phyloP scores from a whole-genome alignment of 2,797 vertebrate species.

The Betta splendens region DNA sequence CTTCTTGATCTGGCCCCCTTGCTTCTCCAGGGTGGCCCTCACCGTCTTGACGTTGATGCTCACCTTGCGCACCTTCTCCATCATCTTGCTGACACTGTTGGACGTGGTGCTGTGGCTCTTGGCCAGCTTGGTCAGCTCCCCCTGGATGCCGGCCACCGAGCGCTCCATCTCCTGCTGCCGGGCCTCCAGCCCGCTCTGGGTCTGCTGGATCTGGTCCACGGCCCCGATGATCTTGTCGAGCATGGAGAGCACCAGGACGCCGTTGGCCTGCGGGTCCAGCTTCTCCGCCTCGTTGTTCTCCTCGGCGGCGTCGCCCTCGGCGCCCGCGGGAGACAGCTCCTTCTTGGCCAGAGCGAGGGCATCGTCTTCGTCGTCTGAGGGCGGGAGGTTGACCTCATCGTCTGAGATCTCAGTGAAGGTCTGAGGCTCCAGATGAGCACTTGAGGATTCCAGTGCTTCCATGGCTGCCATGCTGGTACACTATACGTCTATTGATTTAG shows the following conservation, averaged over 20 bases:
- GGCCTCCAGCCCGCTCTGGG: conserved; percentile 91
- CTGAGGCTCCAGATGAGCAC: conserved; percentile 69
- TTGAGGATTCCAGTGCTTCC: conserved; percentile 87
- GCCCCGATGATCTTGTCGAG: conserved; percentile 98
- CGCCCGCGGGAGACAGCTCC: conserved; percentile 76
- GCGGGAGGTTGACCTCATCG: conserved; percentile 78
- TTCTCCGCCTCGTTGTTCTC: conserved; percentile 76
- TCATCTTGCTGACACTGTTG: conserved; percentile 95
- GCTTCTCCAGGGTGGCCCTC: conserved; percentile 93
- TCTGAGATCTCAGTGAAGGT: conserved; percentile 82
- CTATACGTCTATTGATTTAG: conserved; percentile 21
- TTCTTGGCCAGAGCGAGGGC: conserved; percentile 68
- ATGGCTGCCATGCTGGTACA: conserved; percentile 66
- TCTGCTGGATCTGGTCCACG: conserved; percentile 98
- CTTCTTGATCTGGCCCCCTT: conserved; percentile 95
- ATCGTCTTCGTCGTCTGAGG: conserved; percentile 81
- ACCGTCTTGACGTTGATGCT: conserved; percentile 97
- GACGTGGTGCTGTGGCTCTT: conserved; percentile 95
- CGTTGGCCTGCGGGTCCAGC: conserved; percentile 87
- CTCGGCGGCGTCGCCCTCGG: conserved; percentile 63
- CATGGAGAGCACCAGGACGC: conserved; percentile 92
- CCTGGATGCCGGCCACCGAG: conserved; percentile 92
- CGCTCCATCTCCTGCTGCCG: conserved; percentile 97
- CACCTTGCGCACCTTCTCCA: conserved; percentile 97
- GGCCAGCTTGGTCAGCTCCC: conserved; percentile 91